Conservation (phyloP, 2,888 invertebrate species). For the Ceraclea dissimilis region DNA sequence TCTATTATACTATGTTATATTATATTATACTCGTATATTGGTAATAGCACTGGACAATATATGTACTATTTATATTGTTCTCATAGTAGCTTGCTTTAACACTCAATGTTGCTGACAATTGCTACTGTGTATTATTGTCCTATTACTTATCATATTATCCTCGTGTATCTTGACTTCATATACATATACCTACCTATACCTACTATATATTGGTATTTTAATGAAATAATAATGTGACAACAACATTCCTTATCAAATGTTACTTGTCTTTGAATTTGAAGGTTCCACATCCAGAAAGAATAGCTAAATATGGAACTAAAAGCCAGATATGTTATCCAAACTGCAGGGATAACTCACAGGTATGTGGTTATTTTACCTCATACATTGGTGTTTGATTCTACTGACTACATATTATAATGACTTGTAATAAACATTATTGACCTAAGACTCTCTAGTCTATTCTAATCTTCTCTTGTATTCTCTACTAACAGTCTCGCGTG, state of each 20-base stretch:
- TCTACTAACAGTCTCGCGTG: too few relatives aligned
- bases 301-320: constrained; percentile 49
- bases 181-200: background rate
- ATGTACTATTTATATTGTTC: background rate
- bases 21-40: background rate
- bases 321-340: constrained; percentile 60
- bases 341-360: constrained; percentile 60
- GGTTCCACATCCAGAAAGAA: constrained; percentile 58
- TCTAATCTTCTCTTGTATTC: too few relatives aligned
- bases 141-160: background rate
- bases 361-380: constrained; percentile 45
- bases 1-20: too few relatives aligned
- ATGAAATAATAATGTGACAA: background rate
- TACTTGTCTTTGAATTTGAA: constrained; percentile 52
- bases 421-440: too few relatives aligned
- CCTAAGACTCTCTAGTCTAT: background rate
- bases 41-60: constrained; percentile 7
- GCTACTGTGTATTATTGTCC: background rate
- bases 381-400: constrained; percentile 26
- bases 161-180: background rate
- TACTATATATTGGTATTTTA: too few relatives aligned
- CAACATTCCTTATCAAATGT: constrained; percentile 31
- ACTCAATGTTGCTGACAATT: constrained; percentile 21
- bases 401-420: too few relatives aligned
- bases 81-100: constrained; percentile 23